Conservation (phyloP, 1,140 invertebrate species). For the Anastatus disparis region DNA sequence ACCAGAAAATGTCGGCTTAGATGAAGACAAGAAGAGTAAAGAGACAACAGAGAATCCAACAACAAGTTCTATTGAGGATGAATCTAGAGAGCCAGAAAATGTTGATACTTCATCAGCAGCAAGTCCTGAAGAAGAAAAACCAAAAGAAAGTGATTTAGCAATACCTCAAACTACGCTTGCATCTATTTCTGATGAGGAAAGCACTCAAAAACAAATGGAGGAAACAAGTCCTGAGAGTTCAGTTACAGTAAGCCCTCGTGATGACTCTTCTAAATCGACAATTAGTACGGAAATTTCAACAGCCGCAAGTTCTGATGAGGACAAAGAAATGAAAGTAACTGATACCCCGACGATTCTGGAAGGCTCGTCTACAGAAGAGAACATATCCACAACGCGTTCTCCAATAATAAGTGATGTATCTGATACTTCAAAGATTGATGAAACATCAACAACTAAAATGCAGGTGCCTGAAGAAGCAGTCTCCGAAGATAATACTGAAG, state of each 20-base stretch:
- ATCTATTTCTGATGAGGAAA: too few species aligned
- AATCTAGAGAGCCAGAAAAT: not conserved
- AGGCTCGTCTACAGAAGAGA: not conserved
- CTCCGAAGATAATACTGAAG: slow-evolving; percentile 19
- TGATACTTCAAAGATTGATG: not conserved
- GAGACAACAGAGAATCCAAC: not conserved
- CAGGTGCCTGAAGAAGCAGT: slow-evolving; percentile 25
- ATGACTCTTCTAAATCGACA: not conserved
- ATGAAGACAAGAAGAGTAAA: not conserved
- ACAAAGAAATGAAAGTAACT: not conserved
- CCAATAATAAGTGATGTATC: too few species aligned
- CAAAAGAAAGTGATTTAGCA: not conserved
- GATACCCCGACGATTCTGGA: not conserved
- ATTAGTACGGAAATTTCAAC: not conserved
- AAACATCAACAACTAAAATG: not conserved
- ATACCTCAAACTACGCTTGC: not conserved
- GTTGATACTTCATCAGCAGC: not conserved
- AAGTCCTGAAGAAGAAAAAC: not conserved
- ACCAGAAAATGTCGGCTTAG: not conserved
- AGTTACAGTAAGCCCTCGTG: too few species aligned
- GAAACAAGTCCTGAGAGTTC: too few species aligned
- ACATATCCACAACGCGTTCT: not conserved
- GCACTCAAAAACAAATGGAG: too few species aligned
- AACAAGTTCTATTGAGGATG: too few species aligned
- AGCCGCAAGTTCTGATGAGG: slow-evolving; percentile 20